Base-by-base conservation (phyloP, 2,113 vertebrate species). In the Hemicordylus capensis region DNA sequence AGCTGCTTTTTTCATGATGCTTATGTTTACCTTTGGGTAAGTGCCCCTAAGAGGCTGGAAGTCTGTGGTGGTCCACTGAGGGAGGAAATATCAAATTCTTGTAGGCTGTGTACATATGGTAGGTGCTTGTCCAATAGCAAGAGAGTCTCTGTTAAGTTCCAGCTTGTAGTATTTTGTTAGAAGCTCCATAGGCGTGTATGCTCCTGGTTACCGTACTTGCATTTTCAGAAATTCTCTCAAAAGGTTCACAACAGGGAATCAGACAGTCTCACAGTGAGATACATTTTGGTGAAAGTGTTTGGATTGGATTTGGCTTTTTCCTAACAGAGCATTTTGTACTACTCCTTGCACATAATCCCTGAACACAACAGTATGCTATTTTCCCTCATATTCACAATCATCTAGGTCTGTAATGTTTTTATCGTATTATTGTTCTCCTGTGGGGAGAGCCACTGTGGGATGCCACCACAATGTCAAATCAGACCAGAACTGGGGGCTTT, bases 21-120 rank as follows among this genome's bases (percentile, higher is more conserved):
- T 76, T 66, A 28, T 51, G 26, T 85, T 77, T 69, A 56, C 63
- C 61, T 85, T 58, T n/a, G 48, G 46, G 34, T 42, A 76, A 54
- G 34, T 76, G 74, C 20, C 73, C 61, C 46, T 76, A 76, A 84
- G 73, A 76, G 42, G 61, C 61, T 84, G 73, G 74, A 42, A 67
- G 46, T 54, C 44, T 66, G 26, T 39, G 73, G 34, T 64, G 59
- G 59, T 54, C 61, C 59, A 84, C 24, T 11, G 11, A 54, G 37
- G 9, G 56, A 66, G 17, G 73, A 54, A 54, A 66, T 76, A 66
- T 42, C 73, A 56, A 31, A 84, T 76, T 76, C 76, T 37, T 37
- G 67, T 51, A 12, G n/a, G 20, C 42, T 75, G 28, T 42, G 10
- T 83, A 48, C 19, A 34, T 51, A 28, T 19, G 12, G 63, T 83